Evolutionary conservation across 1,140 invertebrate species (phyloP), one percentile per base, ranked within the genome.

Genomic region (Tetramorium alpestre): DNA sequence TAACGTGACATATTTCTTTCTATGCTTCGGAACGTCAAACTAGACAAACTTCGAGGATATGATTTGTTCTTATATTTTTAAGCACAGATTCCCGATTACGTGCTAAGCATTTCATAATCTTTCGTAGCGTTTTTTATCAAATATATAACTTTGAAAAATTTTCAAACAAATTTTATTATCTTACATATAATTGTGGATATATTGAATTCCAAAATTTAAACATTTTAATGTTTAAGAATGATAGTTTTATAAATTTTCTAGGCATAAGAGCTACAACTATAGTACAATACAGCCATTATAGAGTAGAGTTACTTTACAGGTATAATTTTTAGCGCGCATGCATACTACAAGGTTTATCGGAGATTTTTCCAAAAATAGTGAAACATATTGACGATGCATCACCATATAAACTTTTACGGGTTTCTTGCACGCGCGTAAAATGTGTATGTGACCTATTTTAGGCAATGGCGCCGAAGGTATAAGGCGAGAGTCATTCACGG

Each of bases 351-450:
- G 38, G 86, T 81, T 88, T 86, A 88, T 44, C 38, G 67, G 64
- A 86, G 82, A 69, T 89, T 89, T 77, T 64, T 41, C 82, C 75
- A 76, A 89, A 89, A 89, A 89, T 86, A 75, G 80, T 28, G 62
- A 70, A 86, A 72, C 87, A 80, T 88, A 89, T 89, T 69, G 88
- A 89, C 75, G 88, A 75, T 75, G 82, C 60, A 89, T 69, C 75
- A 67, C 51, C 60, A 67, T 56, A 72, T 49, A 86, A 89, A 86
- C 73, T 89, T 89, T 86, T 75, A 89, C 60, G 82, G 77, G 72
- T 75, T 89, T 54, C 51, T 51, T 67, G 44, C 47, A 54, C 62
- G 51, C 87, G 54, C 81, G 58, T 88, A 78, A 89, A 89, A 89
- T 49, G 80, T 62, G 65, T 62, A 84, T 44, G 69, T 69, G 69